These are phyloP conservation scores for Chaetorhynchus papuensis DNA, from an alignment of 2,113 vertebrate genomes.

Conservation along the genomic window DNA sequence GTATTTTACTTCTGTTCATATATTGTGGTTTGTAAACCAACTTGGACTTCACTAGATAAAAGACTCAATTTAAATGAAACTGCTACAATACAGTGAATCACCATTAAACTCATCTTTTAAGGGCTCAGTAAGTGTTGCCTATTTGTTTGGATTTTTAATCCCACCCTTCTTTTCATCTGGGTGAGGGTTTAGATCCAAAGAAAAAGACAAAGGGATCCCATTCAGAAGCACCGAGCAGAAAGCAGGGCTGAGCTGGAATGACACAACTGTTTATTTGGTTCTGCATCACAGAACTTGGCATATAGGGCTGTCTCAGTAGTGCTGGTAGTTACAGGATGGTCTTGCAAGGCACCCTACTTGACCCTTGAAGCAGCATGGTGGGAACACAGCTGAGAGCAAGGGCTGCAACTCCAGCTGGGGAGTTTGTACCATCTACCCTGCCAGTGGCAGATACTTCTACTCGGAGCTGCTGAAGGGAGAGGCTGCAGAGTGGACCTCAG, in stretches of 20 bases:
- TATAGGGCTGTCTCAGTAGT: background rate
- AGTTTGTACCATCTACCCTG: too few species aligned
- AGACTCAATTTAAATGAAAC: background rate
- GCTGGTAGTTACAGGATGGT: background rate
- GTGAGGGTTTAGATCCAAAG: background rate
- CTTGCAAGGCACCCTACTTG: background rate
- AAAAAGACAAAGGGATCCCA: background rate
- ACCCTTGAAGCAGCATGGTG: background rate
- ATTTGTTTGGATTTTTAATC: background rate
- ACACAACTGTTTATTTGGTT: background rate
- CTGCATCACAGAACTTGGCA: background rate
- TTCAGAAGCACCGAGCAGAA: background rate
- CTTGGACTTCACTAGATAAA: background rate
- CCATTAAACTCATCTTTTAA: background rate
- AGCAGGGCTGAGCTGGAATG: background rate
- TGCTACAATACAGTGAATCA: background rate
- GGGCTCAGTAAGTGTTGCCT: background rate
- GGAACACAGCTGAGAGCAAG: background rate
- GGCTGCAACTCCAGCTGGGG: background rate
- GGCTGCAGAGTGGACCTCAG: background rate
- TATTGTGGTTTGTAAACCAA: background rate
- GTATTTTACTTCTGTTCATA: background rate
- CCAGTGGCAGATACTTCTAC: background rate
- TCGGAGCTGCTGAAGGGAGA: background rate
- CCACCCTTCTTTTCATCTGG: background rate